These are phyloP conservation scores for Pseudolycoriella hygida DNA, from an alignment of 2,888 invertebrate genomes.

Conservation along the genomic window DNA sequence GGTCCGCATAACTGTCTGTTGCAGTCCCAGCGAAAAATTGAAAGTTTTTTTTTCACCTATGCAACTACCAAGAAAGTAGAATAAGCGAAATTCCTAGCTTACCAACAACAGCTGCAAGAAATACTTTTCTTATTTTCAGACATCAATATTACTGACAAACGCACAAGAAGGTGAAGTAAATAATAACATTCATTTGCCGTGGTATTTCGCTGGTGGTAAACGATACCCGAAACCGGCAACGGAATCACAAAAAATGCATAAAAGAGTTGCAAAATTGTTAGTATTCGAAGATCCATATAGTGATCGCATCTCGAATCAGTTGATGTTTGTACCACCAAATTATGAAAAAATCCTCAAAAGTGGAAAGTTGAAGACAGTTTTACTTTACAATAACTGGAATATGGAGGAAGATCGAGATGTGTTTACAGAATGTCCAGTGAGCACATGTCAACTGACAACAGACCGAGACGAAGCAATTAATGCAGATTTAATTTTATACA, in stretches of 20 bases:
- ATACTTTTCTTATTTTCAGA: too few species aligned
- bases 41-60: too few species aligned
- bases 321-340: conserved; percentile 1
- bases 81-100: too few species aligned
- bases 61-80: too few species aligned
- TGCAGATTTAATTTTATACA: conserved; percentile 68
- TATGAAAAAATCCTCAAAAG: background rate
- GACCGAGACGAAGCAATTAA: conserved; percentile 45
- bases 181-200: too few species aligned
- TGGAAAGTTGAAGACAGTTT: background rate
- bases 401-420: background rate
- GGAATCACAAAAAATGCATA: conserved; percentile 28
- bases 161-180: too few species aligned
- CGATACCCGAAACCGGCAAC: conserved; percentile 40
- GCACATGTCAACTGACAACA: conserved; percentile 53
- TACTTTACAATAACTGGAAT: background rate
- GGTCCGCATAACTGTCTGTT: too few species aligned
- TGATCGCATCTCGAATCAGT: background rate
- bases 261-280: conserved; percentile 17
- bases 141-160: too few species aligned
- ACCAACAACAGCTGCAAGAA: too few species aligned
- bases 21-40: too few species aligned
- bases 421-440: conserved; percentile 51
- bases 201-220: conserved; percentile 66
- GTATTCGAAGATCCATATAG: background rate